phyloP scores from a whole-genome alignment of 1,140 invertebrate species.

The Amphibalanus amphitrite region DNA sequence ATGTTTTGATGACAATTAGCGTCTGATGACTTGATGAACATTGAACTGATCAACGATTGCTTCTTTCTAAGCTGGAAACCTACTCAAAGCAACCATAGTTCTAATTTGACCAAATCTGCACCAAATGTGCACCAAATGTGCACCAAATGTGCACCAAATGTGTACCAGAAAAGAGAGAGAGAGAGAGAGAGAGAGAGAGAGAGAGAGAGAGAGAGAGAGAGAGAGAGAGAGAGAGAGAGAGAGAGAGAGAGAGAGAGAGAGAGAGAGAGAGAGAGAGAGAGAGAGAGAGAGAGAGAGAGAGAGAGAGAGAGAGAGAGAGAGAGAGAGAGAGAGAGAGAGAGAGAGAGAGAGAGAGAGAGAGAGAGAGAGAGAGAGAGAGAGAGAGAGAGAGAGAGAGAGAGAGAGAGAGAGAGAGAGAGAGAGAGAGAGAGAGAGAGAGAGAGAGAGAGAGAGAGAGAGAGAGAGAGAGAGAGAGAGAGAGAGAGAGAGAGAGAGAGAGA shows the following conservation, averaged over 20 bases:
- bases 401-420: neutral
- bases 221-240: conserved; percentile 8
- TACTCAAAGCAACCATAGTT: conserved; percentile 13
- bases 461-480: conserved; percentile 12
- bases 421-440: conserved; percentile 8
- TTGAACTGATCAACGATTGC: too few relatives aligned
- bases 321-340: conserved; percentile 9
- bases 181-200: conserved; percentile 11
- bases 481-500: neutral
- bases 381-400: conserved; percentile 2
- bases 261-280: conserved; percentile 3
- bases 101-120: too few relatives aligned
- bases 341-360: conserved; percentile 9
- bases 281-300: conserved; percentile 10
- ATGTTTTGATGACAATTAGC: too few relatives aligned
- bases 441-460: conserved; percentile 6
- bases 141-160: too few relatives aligned
- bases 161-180: too few relatives aligned
- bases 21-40: too few relatives aligned
- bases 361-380: conserved; percentile 5
- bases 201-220: conserved; percentile 7
- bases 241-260: conserved; percentile 6
- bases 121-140: too few relatives aligned
- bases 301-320: conserved; percentile 10
- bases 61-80: too few relatives aligned